These are phyloP conservation scores for Cololabis saira DNA, from an alignment of 2,113 vertebrate genomes.

Conservation along the genomic window DNA sequence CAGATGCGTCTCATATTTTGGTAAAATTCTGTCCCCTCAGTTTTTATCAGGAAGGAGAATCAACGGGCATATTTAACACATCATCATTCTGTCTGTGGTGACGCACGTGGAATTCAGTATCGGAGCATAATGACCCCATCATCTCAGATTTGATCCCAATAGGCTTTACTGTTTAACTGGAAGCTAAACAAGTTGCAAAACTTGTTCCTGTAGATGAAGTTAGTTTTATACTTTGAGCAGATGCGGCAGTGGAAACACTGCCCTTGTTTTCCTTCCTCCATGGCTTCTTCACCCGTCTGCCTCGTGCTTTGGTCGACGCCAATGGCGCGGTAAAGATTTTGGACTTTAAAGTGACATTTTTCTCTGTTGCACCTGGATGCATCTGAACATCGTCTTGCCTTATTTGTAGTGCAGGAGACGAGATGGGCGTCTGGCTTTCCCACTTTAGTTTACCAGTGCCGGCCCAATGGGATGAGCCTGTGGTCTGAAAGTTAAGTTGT, in stretches of 20 bases:
- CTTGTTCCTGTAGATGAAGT: slow-evolving; percentile 19
- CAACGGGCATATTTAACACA: background rate
- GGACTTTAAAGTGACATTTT: background rate
- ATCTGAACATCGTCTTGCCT: slow-evolving; percentile 55
- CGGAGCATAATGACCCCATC: background rate
- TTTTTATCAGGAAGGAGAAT: background rate
- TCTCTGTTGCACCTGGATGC: slow-evolving; percentile 28
- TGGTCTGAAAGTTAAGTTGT: slow-evolving; percentile 27
- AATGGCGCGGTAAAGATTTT: background rate
- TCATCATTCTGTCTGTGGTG: background rate
- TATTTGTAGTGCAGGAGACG: slow-evolving; percentile 20
- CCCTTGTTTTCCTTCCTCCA: slow-evolving; percentile 13
- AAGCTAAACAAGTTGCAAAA: background rate
- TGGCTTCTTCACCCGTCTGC: slow-evolving; percentile 40
- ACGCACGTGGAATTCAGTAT: background rate
- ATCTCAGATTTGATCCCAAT: background rate
- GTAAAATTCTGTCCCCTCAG: background rate
- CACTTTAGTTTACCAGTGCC: background rate
- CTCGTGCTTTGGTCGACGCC: background rate
- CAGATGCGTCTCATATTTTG: background rate
- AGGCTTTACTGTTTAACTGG: background rate
- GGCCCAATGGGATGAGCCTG: slow-evolving; percentile 26
- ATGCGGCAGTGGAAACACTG: background rate
- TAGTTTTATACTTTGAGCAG: background rate
- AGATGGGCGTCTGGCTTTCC: background rate